Percentiles rank a stretch among this genome's conserved stretches.
These are phyloP conservation scores for Morpho deidamia DNA, from an alignment of 2,888 invertebrate species.

Conservation along the genomic window DNA sequence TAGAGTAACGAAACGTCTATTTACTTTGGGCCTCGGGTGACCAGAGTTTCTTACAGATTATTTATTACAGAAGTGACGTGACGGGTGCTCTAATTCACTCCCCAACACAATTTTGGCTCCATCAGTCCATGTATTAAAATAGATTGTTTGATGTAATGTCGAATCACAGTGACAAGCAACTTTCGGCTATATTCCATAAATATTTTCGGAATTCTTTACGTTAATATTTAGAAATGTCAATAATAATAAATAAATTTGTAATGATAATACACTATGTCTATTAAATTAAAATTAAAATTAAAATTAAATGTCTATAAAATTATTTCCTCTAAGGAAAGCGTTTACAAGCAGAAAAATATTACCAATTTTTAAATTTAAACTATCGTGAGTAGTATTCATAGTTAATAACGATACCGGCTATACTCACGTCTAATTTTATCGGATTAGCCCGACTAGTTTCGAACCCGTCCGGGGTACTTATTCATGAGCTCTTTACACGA, in stretches of 20 bases:
- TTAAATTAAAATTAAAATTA: too few relatives aligned
- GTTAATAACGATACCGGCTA: too few relatives aligned
- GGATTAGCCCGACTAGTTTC: too few relatives aligned
- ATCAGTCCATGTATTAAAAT: conserved; percentile 21
- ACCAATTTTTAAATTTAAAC: too few relatives aligned
- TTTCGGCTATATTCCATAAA: background rate
- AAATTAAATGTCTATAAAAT: too few relatives aligned
- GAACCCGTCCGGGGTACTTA: too few relatives aligned
- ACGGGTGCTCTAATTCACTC: conserved; percentile 22
- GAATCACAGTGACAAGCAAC: conserved; percentile 8
- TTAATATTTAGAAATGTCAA: background rate
- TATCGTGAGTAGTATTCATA: too few relatives aligned
- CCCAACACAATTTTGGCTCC: conserved; percentile 21
- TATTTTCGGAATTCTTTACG: background rate
- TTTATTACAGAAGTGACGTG: conserved; percentile 25
- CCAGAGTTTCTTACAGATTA: conserved; percentile 27
- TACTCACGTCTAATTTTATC: too few relatives aligned
- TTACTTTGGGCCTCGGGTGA: conserved; percentile 17
- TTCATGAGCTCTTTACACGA: too few relatives aligned
- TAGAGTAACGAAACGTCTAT: background rate
- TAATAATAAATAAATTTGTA: background rate
- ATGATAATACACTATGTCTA: too few relatives aligned
- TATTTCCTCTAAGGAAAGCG: too few relatives aligned
- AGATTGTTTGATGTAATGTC: conserved; percentile 20
- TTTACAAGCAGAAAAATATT: too few relatives aligned